Evolutionary conservation across 1,140 invertebrate genomes (phyloP), one percentile per base, ranked within the genome.

Genomic region (Drosophila sulfurigaster): DNA sequence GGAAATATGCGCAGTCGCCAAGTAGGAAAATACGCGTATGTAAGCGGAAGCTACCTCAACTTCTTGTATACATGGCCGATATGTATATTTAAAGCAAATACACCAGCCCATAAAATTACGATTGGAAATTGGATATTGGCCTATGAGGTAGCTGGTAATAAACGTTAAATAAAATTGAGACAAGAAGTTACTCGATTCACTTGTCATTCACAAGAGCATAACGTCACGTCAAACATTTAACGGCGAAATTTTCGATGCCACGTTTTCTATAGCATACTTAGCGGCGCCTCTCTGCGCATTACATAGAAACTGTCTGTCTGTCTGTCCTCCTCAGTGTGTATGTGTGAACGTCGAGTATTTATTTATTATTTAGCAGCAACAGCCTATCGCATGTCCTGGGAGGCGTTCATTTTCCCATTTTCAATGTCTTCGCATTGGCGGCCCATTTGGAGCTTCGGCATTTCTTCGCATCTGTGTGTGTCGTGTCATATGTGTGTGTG

Each of bases 361-460:
- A 81, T 81, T 81, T 79, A 81, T 81, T 81, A 81, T 81, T 81
- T 71, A 81, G 51, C 65, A 75, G 76, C 41, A 72, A 64, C 79
- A 81, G 76, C 79, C 79, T 81, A 81, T 81, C 79, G 71, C 76
- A 79, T 68, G 79, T 76, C 45, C 67, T 67, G 62, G 62, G 75
- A 69, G 76, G 76, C 76, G 76, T 75, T 49, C 41, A 52, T 70
- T 78, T 70, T 59, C 75, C 64, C 76, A 51, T 71, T 75, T 81
- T 81, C 78, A 81, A 81, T 78, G 75, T 81, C 79, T 79, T 81
- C 76, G 79, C 62, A 75, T 78, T 78, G 65, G 65, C 66, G 52
- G 75, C 71, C 16, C 48, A 51, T 69, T 79, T 71, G 49, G 43
- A 51, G 52, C 72, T 75, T 79, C 76, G 70, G 75, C 25, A 64